Evolutionary conservation across 2,888 invertebrate genomes (phyloP), one percentile per base, ranked within the genome.

Genomic region (Chrysopilus asiliformis): DNA sequence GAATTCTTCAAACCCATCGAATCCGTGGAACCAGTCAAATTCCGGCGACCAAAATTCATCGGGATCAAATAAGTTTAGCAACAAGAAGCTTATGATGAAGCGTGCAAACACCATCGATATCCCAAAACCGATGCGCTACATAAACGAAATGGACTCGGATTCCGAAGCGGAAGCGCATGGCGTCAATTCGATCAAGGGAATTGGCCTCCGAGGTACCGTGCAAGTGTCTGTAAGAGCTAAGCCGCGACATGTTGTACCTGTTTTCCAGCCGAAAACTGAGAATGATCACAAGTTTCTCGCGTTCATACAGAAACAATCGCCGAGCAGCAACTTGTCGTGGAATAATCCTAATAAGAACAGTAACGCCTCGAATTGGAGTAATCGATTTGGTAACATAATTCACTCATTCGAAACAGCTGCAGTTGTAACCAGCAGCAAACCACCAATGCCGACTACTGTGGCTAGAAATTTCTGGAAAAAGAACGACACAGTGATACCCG

Each of bases 71-170:
- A 48, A 59, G 1, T 60, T 61, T 26, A 49, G 66, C 33, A 71
- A 67, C 42, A 79, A 79, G 48, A 83, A 81, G 53, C 66, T 76
- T 16, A 75, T 79, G 49, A 82, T 87, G 76, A 87, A 86, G 59
- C 72, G 87, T 12, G 86, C 87, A 4, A 89, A 89, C 49, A 89
- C 89, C 2, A 84, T 87, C 43, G 86, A 87, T 53, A 85, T 87
- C 54, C 85, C 86, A 1, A 82, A 82, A 50, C 73, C 76, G 0
- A 56, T 57, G 34, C 55, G 51, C 35, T 58, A 53, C 16, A 49
- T 52, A 45, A 69, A 60, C 16, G 70, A 64, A n/a, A 67, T 68
- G 15, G 71, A 73, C 52, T 64, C 66, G 31, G 55, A 68, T 36
- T 58, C 61, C 3, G 61, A 61, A 13, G 42, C 49, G 29, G 60